Evolutionary conservation across 2,888 invertebrate genomes (phyloP).

Genomic region (Beris chalybata): DNA sequence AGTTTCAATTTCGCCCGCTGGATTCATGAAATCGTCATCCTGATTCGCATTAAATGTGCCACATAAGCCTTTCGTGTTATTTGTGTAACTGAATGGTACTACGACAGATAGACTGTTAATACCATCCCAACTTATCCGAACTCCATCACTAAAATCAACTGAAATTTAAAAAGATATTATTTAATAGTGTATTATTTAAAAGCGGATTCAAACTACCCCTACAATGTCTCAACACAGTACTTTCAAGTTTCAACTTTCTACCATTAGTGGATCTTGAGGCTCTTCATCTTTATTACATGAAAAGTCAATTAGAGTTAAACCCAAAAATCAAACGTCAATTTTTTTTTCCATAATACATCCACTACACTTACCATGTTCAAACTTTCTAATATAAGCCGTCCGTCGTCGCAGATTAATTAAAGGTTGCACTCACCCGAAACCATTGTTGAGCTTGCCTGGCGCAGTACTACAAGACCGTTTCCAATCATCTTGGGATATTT

Average conservation of each 20-base stretch:
- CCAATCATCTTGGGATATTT: constrained; percentile 63
- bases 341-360: too few relatives aligned
- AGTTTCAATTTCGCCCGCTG: constrained; percentile 83
- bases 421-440: constrained; percentile 59
- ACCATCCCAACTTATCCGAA: constrained; percentile 89
- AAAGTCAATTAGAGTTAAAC: too few relatives aligned
- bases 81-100: constrained; percentile 71
- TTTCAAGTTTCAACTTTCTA: too few relatives aligned
- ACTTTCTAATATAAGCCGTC: too few relatives aligned
- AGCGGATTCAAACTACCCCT: not conserved
- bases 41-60: constrained; percentile 89
- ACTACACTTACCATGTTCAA: too few relatives aligned
- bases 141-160: constrained; percentile 74
- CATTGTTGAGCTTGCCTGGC: constrained; percentile 77
- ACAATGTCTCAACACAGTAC: too few relatives aligned
- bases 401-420: too few relatives aligned
- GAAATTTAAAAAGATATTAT: constrained; percentile 24
- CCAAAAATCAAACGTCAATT: too few relatives aligned
- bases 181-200: not conserved
- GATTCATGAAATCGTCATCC: constrained; percentile 85
- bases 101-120: constrained; percentile 80
- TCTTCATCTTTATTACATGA: too few relatives aligned
- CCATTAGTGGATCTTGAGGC: too few relatives aligned
- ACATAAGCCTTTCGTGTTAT: constrained; percentile 79
- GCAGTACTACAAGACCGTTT: constrained; percentile 66